Conservation (phyloP, 2,888 invertebrate genomes). For the Archaeoteleia sp. region DNA sequence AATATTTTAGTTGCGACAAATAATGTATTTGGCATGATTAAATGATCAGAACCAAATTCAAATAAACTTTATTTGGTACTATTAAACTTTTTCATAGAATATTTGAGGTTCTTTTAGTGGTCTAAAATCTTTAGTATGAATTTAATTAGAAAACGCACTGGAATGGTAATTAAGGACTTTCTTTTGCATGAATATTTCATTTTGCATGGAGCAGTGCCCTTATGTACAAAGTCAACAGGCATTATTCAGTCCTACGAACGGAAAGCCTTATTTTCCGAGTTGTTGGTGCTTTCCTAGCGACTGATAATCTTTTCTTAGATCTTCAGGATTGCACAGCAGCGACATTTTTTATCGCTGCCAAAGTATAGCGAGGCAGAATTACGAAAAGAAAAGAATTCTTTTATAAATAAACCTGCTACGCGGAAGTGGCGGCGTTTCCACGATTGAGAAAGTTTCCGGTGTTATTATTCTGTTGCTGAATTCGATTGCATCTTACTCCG, state of each 20-base stretch:
- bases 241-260: conserved; percentile 27
- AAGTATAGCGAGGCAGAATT: conserved; percentile 27
- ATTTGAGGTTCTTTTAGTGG: too few species aligned
- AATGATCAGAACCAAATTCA: too few species aligned
- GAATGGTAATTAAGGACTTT: too few species aligned
- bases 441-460: conserved; percentile 2
- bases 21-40: too few species aligned
- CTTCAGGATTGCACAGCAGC: conserved; percentile 57
- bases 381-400: conserved; percentile 31
- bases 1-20: too few species aligned
- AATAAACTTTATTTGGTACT: too few species aligned
- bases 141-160: too few species aligned
- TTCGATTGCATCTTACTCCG: background rate
- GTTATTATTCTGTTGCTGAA: too few species aligned
- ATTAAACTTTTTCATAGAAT: too few species aligned
- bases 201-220: conserved; percentile 5
- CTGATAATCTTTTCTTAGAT: conserved; percentile 61
- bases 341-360: conserved; percentile 43
- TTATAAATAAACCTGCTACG: conserved; percentile 35
- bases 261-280: conserved; percentile 57
- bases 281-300: conserved; percentile 53
- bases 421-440: background rate
- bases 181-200: background rate
- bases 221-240: conserved; percentile 31
- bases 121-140: too few species aligned